These are phyloP conservation scores for Stegostoma tigrinum DNA, from an alignment of 2,113 vertebrate species.

Conservation along the genomic window DNA sequence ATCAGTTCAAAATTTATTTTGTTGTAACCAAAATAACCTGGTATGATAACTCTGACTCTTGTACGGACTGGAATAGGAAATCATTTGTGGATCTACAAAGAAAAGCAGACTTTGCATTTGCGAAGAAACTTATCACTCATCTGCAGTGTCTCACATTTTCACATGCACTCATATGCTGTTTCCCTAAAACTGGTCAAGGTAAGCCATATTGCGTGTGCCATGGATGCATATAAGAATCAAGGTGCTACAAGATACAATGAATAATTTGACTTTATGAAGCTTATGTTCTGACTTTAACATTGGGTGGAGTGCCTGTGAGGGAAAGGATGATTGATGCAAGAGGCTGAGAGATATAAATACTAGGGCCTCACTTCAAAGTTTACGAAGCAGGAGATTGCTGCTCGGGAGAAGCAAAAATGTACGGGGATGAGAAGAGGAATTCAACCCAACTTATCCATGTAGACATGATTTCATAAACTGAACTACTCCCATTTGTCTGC, in stretches of 20 bases:
- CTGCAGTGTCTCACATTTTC: background rate
- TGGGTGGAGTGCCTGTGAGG: background rate
- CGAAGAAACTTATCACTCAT: background rate
- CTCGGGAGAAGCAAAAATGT: too few species aligned
- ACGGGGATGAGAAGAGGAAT: too few species aligned
- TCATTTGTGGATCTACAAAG: background rate
- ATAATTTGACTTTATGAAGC: background rate
- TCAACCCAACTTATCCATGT: too few species aligned
- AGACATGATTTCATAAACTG: too few species aligned
- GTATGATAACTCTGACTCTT: background rate
- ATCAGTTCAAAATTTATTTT: background rate
- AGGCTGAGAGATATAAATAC: background rate
- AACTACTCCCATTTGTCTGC: too few species aligned
- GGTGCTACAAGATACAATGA: background rate
- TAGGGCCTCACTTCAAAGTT: background rate
- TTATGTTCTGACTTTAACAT: background rate
- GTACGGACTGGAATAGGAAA: background rate
- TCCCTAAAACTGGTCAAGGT: background rate
- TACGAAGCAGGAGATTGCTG: too few species aligned
- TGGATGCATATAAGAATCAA: background rate
- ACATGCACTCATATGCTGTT: background rate
- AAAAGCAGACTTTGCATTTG: background rate
- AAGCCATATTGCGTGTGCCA: background rate
- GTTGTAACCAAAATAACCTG: background rate
- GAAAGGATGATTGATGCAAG: background rate